Evolutionary conservation across 2,113 vertebrate genomes (phyloP).

Genomic region (Telmatochromis bifrenatus): DNA sequence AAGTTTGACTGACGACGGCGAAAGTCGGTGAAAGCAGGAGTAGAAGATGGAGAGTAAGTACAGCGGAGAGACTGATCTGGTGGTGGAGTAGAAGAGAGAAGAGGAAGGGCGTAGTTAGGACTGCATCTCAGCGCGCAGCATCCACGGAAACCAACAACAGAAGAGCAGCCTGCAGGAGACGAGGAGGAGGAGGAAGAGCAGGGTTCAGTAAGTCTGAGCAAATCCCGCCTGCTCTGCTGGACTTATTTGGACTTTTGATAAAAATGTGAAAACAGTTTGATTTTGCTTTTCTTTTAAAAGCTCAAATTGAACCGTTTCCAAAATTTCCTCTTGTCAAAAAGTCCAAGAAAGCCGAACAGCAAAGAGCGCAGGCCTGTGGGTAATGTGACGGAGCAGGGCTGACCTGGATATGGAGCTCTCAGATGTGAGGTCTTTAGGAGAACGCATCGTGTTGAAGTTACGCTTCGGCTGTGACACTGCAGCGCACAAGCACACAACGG

Average conservation of each 20-base stretch:
- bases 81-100: background rate
- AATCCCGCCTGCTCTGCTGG: background rate
- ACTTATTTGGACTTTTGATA: background rate
- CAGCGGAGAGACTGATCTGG: constrained; percentile 8
- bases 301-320: background rate
- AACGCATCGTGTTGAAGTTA: constrained; percentile 83
- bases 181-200: background rate
- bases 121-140: constrained; percentile 91
- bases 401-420: constrained; percentile 93
- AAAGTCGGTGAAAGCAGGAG: constrained; percentile 5
- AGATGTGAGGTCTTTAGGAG: constrained; percentile 89
- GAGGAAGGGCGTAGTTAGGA: constrained; percentile 68
- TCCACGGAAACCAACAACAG: constrained; percentile 96
- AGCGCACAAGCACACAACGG: background rate
- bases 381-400: background rate
- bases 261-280: background rate
- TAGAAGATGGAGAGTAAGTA: background rate
- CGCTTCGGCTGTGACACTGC: constrained; percentile 88
- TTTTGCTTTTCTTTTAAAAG: background rate
- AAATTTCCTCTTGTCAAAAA: background rate
- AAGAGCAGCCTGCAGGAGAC: constrained; percentile 80
- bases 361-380: background rate
- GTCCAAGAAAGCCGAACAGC: background rate
- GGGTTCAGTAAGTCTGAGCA: background rate
- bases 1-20: background rate